Conservation (phyloP, 92 coral and sea anemone genomes). For the Palythoa grandiflora region DNA sequence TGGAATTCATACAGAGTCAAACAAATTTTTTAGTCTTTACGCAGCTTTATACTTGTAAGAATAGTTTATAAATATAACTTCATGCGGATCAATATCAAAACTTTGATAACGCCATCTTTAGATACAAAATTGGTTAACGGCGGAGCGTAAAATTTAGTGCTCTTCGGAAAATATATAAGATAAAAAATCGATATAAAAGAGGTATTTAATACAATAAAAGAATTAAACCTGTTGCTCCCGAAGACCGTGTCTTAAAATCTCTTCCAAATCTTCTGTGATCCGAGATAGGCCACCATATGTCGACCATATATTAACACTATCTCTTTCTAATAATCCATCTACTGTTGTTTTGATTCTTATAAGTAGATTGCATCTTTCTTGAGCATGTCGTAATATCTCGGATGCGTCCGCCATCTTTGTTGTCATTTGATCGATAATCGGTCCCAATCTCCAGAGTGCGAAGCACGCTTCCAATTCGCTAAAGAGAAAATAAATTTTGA, state of each 20-base stretch:
- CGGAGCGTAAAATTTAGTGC: background rate
- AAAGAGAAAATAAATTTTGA: conserved; percentile 4
- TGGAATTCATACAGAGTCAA: background rate
- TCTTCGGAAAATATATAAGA: background rate
- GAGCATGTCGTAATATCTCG: conserved; percentile 64
- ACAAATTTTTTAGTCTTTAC: too few relatives aligned
- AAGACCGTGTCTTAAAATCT: conserved; percentile 83
- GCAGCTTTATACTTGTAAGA: too few relatives aligned
- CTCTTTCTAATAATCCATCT: conserved; percentile 73
- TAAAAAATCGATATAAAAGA: background rate
- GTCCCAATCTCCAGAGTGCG: conserved; percentile 26
- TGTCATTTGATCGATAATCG: conserved; percentile 56
- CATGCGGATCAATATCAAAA: background rate
- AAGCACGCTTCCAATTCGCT: conserved; percentile 2
- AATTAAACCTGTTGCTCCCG: conserved; percentile 62
- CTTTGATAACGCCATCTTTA: background rate
- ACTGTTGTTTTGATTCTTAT: conserved; percentile 78
- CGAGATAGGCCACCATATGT: conserved; percentile 75
- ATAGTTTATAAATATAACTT: background rate
- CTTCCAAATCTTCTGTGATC: conserved; percentile 76
- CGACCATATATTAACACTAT: conserved; percentile 65
- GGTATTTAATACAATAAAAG: background rate
- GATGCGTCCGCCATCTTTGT: conserved; percentile 92
- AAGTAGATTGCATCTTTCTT: conserved; percentile 81
- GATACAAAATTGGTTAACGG: background rate